Conservation (phyloP, 2,888 invertebrate species). For the Phytoseiulus persimilis region DNA sequence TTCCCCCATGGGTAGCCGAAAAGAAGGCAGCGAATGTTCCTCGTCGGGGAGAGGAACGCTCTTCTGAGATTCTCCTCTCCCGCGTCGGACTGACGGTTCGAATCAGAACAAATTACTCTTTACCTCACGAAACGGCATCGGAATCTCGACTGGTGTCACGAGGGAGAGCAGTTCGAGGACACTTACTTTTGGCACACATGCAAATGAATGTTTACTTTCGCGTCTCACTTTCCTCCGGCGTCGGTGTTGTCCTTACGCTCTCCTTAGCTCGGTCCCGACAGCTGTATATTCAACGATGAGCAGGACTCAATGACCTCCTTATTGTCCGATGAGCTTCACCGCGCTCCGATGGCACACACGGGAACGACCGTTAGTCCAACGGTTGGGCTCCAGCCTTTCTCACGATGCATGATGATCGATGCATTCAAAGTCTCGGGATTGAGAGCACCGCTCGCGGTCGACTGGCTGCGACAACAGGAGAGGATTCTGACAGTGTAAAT, state of each 20-base stretch:
- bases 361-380: neutral
- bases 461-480: too few species aligned
- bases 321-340: neutral
- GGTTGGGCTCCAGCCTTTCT: too few species aligned
- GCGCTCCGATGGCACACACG: neutral
- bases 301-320: neutral
- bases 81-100: neutral
- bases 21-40: neutral
- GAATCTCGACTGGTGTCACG: neutral
- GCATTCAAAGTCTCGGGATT: neutral
- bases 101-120: neutral
- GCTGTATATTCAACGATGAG: neutral
- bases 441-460: too few species aligned
- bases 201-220: neutral
- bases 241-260: neutral
- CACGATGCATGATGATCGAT: neutral
- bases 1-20: neutral
- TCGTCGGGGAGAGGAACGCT: neutral
- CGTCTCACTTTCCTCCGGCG: neutral
- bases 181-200: constrained; percentile 5
- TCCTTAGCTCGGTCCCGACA: neutral
- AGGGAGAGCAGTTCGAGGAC: neutral
- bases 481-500: too few species aligned
- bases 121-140: neutral
- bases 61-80: neutral